phyloP scores from a whole-genome alignment of 2,797 vertebrate species.

The Hippocampus kuda region DNA sequence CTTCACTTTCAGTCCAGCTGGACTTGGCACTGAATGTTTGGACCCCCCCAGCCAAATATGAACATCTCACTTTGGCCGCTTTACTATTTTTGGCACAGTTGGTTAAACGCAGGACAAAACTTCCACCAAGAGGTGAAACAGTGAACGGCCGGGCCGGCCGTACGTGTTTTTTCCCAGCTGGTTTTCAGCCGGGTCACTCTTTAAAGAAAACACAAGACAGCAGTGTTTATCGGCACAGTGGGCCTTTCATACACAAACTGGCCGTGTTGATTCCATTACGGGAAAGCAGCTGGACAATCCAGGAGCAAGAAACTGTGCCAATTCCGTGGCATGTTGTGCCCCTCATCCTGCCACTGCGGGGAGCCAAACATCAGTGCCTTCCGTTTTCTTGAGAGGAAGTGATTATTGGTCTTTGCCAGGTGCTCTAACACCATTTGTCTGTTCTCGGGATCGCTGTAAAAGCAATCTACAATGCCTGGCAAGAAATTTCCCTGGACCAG shows the following conservation, averaged over 20 bases:
- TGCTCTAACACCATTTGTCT: conserved; percentile 54
- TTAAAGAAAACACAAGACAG: conserved; percentile 38
- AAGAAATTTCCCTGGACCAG: conserved; percentile 35
- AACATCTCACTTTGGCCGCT: conserved; percentile 21
- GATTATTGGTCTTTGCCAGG: conserved; percentile 46
- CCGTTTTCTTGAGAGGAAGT: conserved; percentile 31
- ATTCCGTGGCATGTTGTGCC: conserved; percentile 30
- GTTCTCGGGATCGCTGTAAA: conserved; percentile 43
- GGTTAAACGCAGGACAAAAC: conserved; percentile 23
- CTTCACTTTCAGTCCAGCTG: conserved; percentile 56
- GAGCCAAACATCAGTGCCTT: conserved; percentile 38
- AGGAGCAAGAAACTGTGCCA: conserved; percentile 19
- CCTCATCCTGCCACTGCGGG: conserved; percentile 50
- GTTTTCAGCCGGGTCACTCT: conserved; percentile 39
- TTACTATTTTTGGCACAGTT: conserved; percentile 44
- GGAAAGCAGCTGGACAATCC: conserved; percentile 53
- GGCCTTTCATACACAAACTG: conserved; percentile 49
- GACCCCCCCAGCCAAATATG: conserved; percentile 26
- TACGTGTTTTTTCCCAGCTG: conserved; percentile 42
- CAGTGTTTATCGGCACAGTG: conserved; percentile 51
- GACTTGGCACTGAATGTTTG: conserved; percentile 34
- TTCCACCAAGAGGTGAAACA: conserved; percentile 4
- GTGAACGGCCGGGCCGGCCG: conserved; percentile 28
- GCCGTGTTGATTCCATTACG: conserved; percentile 51
- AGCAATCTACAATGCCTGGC: conserved; percentile 30